Evolutionary conservation across 2,113 vertebrate genomes (phyloP).

Genomic region (Lipotes vexillifer): DNA sequence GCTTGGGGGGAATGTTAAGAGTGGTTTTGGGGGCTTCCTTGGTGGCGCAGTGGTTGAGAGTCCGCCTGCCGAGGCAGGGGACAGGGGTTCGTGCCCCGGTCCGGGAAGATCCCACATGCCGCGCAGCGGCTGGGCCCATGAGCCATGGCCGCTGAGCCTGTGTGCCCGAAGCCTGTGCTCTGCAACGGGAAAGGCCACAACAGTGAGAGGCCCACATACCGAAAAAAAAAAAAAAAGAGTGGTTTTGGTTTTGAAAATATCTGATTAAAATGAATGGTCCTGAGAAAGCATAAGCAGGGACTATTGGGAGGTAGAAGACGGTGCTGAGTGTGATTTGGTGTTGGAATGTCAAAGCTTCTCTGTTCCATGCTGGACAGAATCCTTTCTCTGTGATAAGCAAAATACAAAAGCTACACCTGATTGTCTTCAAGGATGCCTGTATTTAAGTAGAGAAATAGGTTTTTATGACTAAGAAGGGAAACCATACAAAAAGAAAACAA

Average conservation of each 20-base stretch:
- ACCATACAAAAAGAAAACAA: slow-evolving; percentile 2
- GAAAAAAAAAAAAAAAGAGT: no score
- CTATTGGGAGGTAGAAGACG: not conserved
- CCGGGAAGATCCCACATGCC: no score
- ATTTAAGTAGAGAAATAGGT: slow-evolving; percentile 8
- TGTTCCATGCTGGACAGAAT: not conserved
- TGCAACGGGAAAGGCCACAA: no score
- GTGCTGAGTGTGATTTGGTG: not conserved
- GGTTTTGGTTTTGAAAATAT: not conserved
- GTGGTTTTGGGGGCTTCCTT: not conserved
- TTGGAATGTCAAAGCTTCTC: not conserved
- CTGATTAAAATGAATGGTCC: not conserved
- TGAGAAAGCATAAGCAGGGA: not conserved
- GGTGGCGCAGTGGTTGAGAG: no score
- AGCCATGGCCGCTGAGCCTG: no score
- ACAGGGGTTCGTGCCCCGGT: no score
- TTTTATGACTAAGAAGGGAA: slow-evolving; percentile 28
- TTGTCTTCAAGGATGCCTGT: not conserved
- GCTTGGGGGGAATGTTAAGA: not conserved
- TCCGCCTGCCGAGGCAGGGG: no score
- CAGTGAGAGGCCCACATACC: no score
- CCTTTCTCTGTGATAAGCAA: not conserved
- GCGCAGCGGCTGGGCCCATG: no score
- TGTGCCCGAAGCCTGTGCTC: no score
- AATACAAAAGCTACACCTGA: not conserved